Conservation (phyloP, 2,888 invertebrate genomes). For the Ceratothoa steindachneri region DNA sequence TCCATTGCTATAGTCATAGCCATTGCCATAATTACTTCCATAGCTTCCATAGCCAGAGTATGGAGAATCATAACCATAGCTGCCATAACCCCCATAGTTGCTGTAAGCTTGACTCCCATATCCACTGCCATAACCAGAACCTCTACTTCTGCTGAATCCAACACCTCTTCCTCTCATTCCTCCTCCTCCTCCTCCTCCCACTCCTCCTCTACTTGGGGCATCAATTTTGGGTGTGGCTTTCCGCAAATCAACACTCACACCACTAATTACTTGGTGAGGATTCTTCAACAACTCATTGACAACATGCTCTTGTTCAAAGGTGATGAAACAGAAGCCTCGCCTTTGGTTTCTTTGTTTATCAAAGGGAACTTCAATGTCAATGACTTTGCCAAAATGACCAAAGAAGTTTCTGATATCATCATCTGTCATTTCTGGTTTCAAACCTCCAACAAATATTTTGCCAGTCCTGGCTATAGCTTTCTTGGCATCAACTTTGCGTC, state of each 20-base stretch:
- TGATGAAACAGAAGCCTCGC: constrained; percentile 95
- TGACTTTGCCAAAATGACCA: constrained; percentile 50
- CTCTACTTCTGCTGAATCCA: constrained; percentile 51
- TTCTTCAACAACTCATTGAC: constrained; percentile 86
- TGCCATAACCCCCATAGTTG: constrained; percentile 25
- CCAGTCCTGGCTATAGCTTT: constrained; percentile 91
- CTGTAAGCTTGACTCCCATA: constrained; percentile 29
- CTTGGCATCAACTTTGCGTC: constrained; percentile 92
- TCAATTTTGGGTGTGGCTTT: constrained; percentile 77
- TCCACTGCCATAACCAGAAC: constrained; percentile 53
- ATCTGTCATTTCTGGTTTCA: constrained; percentile 86
- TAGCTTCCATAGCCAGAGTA: constrained; percentile 35
- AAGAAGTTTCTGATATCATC: constrained; percentile 92
- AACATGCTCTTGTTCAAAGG: constrained; percentile 91
- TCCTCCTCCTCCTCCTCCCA: constrained; percentile 63
- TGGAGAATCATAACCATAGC: constrained; percentile 22
- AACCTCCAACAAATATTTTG: constrained; percentile 93
- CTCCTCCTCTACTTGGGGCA: constrained; percentile 47
- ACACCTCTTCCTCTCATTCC: constrained; percentile 57
- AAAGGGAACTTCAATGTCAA: constrained; percentile 93
- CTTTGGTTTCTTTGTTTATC: constrained; percentile 95
- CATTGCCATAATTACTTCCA: constrained; percentile 22
- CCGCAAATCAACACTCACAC: constrained; percentile 93
- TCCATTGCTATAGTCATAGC: constrained; percentile 31
- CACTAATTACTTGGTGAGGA: constrained; percentile 86